These are phyloP conservation scores for Henricia sp. DNA, from an alignment of 53 echinoderm and acorn worm genomes.

Conservation along the genomic window DNA sequence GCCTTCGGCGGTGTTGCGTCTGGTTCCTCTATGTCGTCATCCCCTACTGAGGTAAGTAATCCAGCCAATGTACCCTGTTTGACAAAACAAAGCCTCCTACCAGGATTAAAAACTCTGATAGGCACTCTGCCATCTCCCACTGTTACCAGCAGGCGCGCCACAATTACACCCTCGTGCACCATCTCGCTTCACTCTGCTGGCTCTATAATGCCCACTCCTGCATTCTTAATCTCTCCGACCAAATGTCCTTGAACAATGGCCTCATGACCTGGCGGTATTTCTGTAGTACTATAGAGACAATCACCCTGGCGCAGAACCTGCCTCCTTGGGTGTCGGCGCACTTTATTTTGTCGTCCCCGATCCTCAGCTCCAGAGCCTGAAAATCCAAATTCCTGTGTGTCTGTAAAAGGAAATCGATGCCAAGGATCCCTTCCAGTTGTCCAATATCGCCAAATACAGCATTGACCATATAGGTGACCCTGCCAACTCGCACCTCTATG, in stretches of 20 bases:
- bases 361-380: neutral
- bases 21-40: neutral
- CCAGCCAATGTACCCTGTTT: neutral
- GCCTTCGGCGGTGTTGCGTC: neutral
- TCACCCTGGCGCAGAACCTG: neutral
- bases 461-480: neutral
- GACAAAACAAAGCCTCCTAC: neutral
- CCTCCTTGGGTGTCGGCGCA: neutral
- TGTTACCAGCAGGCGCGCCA: constrained; percentile 1
- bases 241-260: neutral
- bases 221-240: neutral
- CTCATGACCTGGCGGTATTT: constrained; percentile 4
- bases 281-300: neutral
- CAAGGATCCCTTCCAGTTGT: constrained; percentile 9
- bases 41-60: constrained; percentile 1
- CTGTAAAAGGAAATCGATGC: neutral
- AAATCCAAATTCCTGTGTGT: constrained; percentile 4
- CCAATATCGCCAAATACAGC: constrained; percentile 14
- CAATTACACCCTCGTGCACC: neutral
- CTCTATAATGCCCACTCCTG: constrained; percentile 19
- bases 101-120: constrained; percentile 9
- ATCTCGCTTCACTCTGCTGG: constrained; percentile 25
- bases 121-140: neutral
- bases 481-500: constrained; percentile 13
- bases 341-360: neutral